phyloP scores from a whole-genome alignment of 2,888 invertebrate genomes.

The Platerodrilus igneus region DNA sequence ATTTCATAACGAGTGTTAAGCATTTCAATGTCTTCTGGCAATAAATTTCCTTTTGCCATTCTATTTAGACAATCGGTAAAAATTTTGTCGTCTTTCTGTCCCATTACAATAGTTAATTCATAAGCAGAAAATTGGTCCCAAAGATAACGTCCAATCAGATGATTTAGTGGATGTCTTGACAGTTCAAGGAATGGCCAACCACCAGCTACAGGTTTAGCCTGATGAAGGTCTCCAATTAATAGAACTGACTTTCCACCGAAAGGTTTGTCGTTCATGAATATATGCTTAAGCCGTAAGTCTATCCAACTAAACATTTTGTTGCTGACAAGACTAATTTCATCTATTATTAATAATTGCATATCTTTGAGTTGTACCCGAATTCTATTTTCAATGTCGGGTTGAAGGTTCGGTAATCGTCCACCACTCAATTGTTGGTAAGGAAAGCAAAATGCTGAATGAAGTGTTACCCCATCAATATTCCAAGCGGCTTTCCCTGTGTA shows the following conservation, averaged over 20 bases:
- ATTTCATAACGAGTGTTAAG: neutral
- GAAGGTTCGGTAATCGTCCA: neutral
- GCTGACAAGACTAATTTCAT: constrained; percentile 5
- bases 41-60: neutral
- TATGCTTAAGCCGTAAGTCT: constrained; percentile 2
- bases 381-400: neutral
- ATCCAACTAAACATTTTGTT: constrained; percentile 2
- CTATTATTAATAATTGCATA: constrained; percentile 11
- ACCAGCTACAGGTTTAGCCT: constrained; percentile 4
- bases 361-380: neutral
- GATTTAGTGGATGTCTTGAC: no score
- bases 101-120: constrained; percentile 9
- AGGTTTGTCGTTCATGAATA: neutral
- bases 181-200: no score
- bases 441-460: constrained; percentile 7
- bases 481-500: constrained; percentile 5
- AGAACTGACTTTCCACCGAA: constrained; percentile 9
- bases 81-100: constrained; percentile 1
- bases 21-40: neutral
- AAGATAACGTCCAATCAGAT: neutral
- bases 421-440: constrained; percentile 3
- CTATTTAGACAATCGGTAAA: constrained; percentile 2
- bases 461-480: neutral
- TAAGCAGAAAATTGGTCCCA: constrained; percentile 2
- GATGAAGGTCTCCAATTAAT: constrained; percentile 7